phyloP scores from a whole-genome alignment of 2,797 vertebrate species.

The Dryobates pubescens region DNA sequence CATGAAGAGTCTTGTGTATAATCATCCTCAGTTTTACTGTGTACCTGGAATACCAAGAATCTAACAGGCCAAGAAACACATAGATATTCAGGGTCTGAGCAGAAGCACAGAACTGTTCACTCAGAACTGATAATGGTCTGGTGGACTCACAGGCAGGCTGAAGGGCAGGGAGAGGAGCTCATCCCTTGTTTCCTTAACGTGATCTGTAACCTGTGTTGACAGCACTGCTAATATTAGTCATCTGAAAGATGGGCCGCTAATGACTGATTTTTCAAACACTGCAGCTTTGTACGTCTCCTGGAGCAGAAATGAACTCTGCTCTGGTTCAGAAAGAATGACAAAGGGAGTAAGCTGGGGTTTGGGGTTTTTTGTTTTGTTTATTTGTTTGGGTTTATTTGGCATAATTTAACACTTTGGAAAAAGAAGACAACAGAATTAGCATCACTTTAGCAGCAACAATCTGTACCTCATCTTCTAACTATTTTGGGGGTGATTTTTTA shows the following conservation, averaged over 20 bases:
- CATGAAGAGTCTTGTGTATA: neutral
- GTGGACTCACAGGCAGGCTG: neutral
- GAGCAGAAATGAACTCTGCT: conserved; percentile 14
- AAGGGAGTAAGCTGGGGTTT: neutral
- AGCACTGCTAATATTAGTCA: neutral
- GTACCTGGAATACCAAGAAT: neutral
- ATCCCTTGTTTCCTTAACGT: conserved; percentile 20
- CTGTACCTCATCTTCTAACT: neutral
- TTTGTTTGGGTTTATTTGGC: neutral
- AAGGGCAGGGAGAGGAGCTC: neutral
- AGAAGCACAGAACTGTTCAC: conserved; percentile 24
- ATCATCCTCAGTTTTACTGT: neutral
- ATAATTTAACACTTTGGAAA: conserved; percentile 2
- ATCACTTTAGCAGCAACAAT: neutral
- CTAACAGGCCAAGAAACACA: neutral
- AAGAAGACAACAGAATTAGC: neutral
- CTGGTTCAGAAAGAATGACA: conserved; percentile 7
- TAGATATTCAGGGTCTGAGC: neutral
- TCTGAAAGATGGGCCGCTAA: conserved; percentile 35
- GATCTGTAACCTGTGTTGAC: conserved; percentile 30
- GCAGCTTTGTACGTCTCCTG: conserved; percentile 18
- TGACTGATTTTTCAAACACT: conserved; percentile 32
- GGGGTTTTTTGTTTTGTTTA: too few species aligned
- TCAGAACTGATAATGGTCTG: conserved; percentile 24
- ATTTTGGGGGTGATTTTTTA: neutral